Percentiles rank a stretch among this genome's conserved stretches.
These are phyloP conservation scores for Macropodus opercularis DNA, from an alignment of 2,797 vertebrate species.

Conservation along the genomic window DNA sequence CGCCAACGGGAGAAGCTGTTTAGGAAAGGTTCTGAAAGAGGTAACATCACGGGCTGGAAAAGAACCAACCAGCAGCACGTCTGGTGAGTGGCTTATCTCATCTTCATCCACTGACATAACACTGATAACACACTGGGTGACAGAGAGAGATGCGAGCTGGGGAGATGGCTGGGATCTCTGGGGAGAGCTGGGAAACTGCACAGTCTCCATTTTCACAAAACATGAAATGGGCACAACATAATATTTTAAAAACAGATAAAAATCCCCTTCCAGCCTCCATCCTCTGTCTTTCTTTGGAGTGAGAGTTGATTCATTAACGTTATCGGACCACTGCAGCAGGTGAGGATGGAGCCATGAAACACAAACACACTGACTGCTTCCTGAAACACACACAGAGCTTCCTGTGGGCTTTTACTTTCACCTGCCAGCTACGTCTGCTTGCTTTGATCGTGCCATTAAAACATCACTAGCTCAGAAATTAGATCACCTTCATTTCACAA, in stretches of 20 bases:
- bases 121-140: slow-evolving; percentile 56
- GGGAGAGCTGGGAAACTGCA: slow-evolving; percentile 61
- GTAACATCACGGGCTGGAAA: not conserved
- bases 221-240: slow-evolving; percentile 54
- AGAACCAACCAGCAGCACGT: not conserved
- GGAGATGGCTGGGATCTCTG: slow-evolving; percentile 21
- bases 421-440: slow-evolving; percentile 38
- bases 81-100: slow-evolving; percentile 1
- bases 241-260: slow-evolving; percentile 74
- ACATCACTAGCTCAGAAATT: not conserved
- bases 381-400: slow-evolving; percentile 58
- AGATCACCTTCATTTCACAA: too few species aligned
- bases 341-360: slow-evolving; percentile 39
- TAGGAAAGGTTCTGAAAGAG: too few species aligned
- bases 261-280: slow-evolving; percentile 35
- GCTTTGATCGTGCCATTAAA: slow-evolving; percentile 8
- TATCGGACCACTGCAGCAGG: slow-evolving; percentile 71
- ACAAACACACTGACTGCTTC: slow-evolving; percentile 50
- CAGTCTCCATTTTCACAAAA: slow-evolving; percentile 61
- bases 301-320: slow-evolving; percentile 63
- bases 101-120: slow-evolving; percentile 58
- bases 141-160: not conserved
- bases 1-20: too few species aligned
- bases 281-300: slow-evolving; percentile 39
- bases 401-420: slow-evolving; percentile 63